phyloP scores from a whole-genome alignment of 2,888 invertebrate species.

The Prosopocoilus inquinatus region DNA sequence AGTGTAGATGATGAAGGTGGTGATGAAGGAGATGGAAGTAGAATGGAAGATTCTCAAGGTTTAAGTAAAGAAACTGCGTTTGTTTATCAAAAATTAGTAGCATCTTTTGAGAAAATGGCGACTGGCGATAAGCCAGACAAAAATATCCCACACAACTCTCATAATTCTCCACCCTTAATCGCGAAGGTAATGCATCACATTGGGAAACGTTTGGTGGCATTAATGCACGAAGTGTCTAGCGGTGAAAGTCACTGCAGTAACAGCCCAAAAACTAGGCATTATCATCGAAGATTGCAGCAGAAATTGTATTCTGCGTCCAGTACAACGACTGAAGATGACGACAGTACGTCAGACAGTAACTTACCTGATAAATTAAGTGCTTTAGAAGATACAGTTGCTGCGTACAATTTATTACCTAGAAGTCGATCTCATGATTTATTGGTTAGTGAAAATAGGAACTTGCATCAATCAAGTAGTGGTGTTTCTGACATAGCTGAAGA shows the following conservation, averaged over 20 bases:
- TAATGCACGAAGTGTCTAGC: constrained; percentile 90
- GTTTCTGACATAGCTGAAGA: constrained; percentile 59
- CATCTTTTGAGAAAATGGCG: constrained; percentile 78
- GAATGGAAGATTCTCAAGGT: constrained; percentile 48
- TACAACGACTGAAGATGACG: constrained; percentile 69
- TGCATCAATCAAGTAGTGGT: constrained; percentile 53
- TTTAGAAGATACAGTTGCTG: constrained; percentile 52
- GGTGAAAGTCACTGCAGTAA: constrained; percentile 61
- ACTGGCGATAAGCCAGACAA: constrained; percentile 51
- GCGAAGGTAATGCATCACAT: constrained; percentile 93
- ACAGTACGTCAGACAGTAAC: constrained; percentile 66
- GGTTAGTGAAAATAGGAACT: constrained; percentile 58
- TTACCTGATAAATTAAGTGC: constrained; percentile 43
- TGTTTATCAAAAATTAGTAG: constrained; percentile 83
- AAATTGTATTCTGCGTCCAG: constrained; percentile 60
- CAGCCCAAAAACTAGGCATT: constrained; percentile 62
- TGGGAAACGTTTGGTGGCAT: constrained; percentile 78
- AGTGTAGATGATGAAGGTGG: constrained; percentile 58
- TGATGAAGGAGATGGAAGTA: constrained; percentile 54
- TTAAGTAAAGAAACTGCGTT: constrained; percentile 71
- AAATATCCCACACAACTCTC: constrained; percentile 51
- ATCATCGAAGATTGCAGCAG: constrained; percentile 58
- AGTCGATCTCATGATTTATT: constrained; percentile 81
- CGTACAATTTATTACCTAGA: constrained; percentile 62
- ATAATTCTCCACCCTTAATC: constrained; percentile 78